Base-by-base conservation (phyloP, 2,113 vertebrate genomes). In the Ceyx cyanopectus region DNA sequence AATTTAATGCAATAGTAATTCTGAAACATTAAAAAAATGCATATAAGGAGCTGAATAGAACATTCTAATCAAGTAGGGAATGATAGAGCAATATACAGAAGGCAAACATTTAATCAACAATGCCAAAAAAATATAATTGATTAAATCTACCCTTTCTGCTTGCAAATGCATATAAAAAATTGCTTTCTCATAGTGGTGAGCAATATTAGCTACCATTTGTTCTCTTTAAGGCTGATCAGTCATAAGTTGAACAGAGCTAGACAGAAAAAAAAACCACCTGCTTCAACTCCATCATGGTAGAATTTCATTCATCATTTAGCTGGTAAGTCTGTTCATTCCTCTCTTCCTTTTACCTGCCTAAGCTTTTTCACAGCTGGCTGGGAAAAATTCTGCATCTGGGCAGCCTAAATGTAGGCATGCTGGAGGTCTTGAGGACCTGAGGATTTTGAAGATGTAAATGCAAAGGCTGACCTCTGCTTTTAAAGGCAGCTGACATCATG, bases 1-100 rank as follows among this genome's bases (percentile, higher is more conserved):
- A 91, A 85, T 84, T 87, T 92, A 87, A 89, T 91, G 63, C 9
- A 82, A 29, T 87, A 87, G 87, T 92, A 89, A 87, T 80, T 82
- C 63, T 45, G 41, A 87, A 68, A 30, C 32, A 66, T 89, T 89
- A 50, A 63, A 84, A 93, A 94, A 87, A 82, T 77, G 58, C 43
- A 62, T 91, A 46, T 50, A 62, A 62, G 40, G 30, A 82, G 15
- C 51, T 87, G 54, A 89, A 85, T 32, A 73, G 34, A 94, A 89
- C 93, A 80, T 69, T 76, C 41, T 79, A 62, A 89, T 77, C 67
- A 73, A 50, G 15, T 24, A 74, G 15, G 11, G 20, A 92, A 63
- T 41, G 63, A 85, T 17, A 85, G 68, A 83, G 77, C 27, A 89
- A 5, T 81, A 56, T 83, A 65, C 27, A 77, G 54, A 85, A 91